These are phyloP conservation scores for Thamnaconus septentrionalis DNA, from an alignment of 2,113 vertebrate genomes.

Conservation along the genomic window DNA sequence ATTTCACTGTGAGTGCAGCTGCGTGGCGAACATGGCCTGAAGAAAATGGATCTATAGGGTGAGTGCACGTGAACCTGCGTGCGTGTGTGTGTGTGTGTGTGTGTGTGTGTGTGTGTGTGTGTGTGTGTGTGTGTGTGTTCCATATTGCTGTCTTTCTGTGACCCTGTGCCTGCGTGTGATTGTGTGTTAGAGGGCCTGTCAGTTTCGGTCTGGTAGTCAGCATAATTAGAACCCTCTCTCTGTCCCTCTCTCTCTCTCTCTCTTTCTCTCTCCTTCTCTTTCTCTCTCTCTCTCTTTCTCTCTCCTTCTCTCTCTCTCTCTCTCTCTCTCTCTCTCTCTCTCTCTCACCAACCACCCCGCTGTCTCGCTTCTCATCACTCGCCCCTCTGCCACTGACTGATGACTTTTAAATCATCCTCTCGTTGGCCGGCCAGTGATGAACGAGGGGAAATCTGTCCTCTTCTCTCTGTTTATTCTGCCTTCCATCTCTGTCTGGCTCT, in stretches of 20 bases:
- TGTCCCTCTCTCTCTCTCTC: slow-evolving; percentile 23
- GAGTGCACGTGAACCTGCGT: background rate
- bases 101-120: slow-evolving; percentile 3
- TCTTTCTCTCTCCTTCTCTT: slow-evolving; percentile 38
- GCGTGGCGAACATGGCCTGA: too few relatives aligned
- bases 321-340: background rate
- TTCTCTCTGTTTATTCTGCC: slow-evolving; percentile 60
- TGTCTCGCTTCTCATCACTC: background rate
- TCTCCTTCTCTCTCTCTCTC: background rate
- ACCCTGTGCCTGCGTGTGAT: slow-evolving; percentile 24
- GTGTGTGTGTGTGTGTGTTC: slow-evolving; percentile 9
- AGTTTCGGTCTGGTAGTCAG: slow-evolving; percentile 70
- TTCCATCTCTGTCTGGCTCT: slow-evolving; percentile 52
- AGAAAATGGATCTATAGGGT: too few relatives aligned
- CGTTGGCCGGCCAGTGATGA: slow-evolving; percentile 48
- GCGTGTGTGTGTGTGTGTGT: slow-evolving; percentile 2
- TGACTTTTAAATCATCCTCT: slow-evolving; percentile 69
- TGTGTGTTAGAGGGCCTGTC: slow-evolving; percentile 44
- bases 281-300: slow-evolving; percentile 12
- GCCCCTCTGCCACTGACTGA: slow-evolving; percentile 49
- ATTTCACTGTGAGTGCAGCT: background rate
- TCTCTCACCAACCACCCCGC: background rate
- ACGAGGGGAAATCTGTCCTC: slow-evolving; percentile 45
- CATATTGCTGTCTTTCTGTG: slow-evolving; percentile 22
- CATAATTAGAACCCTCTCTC: slow-evolving; percentile 71